phyloP scores from a whole-genome alignment of 2,113 vertebrate species.

The Drymodes brunneopygia region DNA sequence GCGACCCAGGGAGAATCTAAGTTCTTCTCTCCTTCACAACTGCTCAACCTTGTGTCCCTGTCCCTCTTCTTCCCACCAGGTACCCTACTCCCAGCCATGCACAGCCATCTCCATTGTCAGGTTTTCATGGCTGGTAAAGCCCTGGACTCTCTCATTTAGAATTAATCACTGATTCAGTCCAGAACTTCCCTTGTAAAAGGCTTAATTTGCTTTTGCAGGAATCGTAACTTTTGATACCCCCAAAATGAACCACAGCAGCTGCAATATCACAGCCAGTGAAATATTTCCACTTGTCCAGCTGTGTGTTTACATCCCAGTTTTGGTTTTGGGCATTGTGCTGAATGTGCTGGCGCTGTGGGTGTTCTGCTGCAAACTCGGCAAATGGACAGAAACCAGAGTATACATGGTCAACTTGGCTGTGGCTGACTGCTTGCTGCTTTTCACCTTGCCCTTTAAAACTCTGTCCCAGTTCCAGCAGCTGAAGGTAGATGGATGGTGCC shows the following conservation, averaged over 20 bases:
- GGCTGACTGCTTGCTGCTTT: constrained; percentile 70
- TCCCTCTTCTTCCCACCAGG: background rate
- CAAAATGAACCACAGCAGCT: background rate
- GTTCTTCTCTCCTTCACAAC: background rate
- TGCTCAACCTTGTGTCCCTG: background rate
- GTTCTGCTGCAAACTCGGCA: constrained; percentile 58
- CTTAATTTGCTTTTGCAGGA: constrained; percentile 22
- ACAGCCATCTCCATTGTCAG: background rate
- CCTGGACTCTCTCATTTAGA: background rate
- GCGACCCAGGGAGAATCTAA: background rate
- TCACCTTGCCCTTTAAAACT: constrained; percentile 67
- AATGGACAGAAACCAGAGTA: constrained; percentile 73
- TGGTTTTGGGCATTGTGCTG: constrained; percentile 58
- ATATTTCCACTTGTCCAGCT: constrained; percentile 19
- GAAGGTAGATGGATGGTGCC: background rate
- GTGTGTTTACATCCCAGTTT: constrained; percentile 1
- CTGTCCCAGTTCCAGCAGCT: background rate
- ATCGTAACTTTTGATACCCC: background rate
- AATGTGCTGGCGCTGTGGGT: constrained; percentile 66
- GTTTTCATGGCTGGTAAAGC: background rate
- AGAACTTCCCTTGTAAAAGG: background rate
- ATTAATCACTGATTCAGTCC: background rate
- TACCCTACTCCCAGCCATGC: background rate
- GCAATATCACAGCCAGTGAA: background rate
- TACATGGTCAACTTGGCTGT: constrained; percentile 72